These are phyloP conservation scores for Rhaphigaster nebulosa DNA, from an alignment of 2,888 invertebrate species.

Conservation along the genomic window DNA sequence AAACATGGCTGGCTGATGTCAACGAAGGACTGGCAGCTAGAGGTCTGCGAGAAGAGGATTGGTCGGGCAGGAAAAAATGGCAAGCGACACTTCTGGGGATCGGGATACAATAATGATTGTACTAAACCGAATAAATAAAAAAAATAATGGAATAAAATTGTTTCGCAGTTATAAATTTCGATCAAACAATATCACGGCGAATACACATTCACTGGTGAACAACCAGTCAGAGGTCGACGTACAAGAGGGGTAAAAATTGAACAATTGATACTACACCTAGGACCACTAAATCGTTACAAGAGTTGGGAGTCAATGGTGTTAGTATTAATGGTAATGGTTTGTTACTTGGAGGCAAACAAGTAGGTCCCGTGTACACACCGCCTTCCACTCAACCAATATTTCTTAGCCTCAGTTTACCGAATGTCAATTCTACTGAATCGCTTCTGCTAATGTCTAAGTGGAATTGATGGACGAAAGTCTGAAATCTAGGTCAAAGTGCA, in stretches of 20 bases:
- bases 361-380: background rate
- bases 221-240: too few relatives aligned
- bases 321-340: background rate
- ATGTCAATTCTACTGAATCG: slow-evolving; percentile 2
- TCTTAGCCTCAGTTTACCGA: background rate
- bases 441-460: background rate
- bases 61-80: too few relatives aligned
- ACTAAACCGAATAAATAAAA: too few relatives aligned
- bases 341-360: background rate
- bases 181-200: too few relatives aligned
- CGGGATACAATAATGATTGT: too few relatives aligned
- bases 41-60: too few relatives aligned
- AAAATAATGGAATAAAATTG: too few relatives aligned
- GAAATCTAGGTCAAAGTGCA: background rate
- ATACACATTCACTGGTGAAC: too few relatives aligned
- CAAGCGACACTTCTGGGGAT: too few relatives aligned
- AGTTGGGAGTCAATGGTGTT: background rate
- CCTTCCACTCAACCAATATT: background rate
- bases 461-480: background rate
- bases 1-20: too few relatives aligned
- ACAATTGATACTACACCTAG: background rate
- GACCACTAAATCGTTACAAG: background rate
- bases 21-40: too few relatives aligned
- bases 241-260: background rate
- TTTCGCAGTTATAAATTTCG: too few relatives aligned